Evolutionary conservation across 2,113 vertebrate genomes (phyloP).

Genomic region (Laticauda colubrina): DNA sequence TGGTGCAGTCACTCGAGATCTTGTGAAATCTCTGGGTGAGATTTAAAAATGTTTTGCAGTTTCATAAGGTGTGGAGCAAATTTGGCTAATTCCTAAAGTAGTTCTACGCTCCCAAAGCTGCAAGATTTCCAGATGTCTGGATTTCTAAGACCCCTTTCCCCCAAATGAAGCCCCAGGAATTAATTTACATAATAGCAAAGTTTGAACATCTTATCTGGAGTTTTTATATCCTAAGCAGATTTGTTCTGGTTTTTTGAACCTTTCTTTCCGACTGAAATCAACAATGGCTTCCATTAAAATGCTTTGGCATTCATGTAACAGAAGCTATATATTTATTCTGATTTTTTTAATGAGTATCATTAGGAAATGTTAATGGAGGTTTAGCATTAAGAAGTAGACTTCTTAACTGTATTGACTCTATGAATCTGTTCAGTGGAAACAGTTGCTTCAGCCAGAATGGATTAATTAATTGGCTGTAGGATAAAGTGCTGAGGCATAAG

Average conservation of each 20-base stretch:
- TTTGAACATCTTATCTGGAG: neutral
- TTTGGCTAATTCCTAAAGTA: neutral
- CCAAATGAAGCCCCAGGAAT: neutral
- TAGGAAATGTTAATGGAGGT: conserved; percentile 26
- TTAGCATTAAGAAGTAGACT: conserved; percentile 1
- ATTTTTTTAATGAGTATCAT: neutral
- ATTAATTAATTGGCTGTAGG: neutral
- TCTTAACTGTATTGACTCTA: neutral
- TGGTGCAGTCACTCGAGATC: neutral
- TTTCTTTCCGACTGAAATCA: neutral
- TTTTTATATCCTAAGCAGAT: neutral
- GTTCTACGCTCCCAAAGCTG: neutral
- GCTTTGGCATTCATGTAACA: neutral
- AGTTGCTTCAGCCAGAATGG: neutral
- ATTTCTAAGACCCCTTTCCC: neutral
- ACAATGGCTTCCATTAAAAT: neutral
- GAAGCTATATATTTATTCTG: neutral
- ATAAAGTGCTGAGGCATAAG: neutral
- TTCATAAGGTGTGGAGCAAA: neutral
- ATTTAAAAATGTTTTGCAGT: neutral
- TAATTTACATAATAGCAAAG: neutral
- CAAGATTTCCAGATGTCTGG: neutral
- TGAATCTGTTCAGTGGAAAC: neutral
- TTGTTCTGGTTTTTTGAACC: neutral
- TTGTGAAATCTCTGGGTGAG: neutral